phyloP scores from a whole-genome alignment of 2,113 vertebrate species.

The Dromiciops gliroides region DNA sequence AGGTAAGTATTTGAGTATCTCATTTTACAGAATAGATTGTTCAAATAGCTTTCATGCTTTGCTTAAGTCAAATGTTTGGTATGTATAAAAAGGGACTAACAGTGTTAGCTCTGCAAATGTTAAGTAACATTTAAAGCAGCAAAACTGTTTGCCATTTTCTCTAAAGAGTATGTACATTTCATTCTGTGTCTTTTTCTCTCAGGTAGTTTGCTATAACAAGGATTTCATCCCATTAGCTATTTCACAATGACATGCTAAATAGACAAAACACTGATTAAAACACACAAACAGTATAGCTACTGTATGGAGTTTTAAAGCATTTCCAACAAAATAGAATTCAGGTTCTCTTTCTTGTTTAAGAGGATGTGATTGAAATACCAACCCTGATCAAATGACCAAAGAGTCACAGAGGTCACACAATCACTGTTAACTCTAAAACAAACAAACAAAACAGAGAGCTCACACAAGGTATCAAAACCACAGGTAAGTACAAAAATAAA shows the following conservation, averaged over 20 bases:
- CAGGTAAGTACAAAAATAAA: no score
- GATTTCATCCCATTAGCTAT: conserved; percentile 30
- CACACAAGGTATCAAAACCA: no score
- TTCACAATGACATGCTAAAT: conserved; percentile 4
- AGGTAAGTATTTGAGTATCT: background rate
- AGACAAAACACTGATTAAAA: conserved; percentile 42
- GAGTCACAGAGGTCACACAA: background rate
- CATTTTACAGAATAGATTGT: background rate
- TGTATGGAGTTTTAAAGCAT: conserved; percentile 45
- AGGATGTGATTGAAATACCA: conserved; percentile 65
- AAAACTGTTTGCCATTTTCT: background rate
- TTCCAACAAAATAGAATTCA: conserved; percentile 44
- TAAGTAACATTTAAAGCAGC: background rate
- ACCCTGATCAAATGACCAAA: conserved; percentile 29
- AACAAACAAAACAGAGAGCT: background rate
- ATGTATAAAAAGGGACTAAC: conserved; percentile 16
- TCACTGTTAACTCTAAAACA: background rate
- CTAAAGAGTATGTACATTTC: conserved; percentile 2
- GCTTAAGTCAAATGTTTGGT: background rate
- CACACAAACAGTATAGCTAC: background rate
- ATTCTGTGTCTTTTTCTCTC: conserved; percentile 25
- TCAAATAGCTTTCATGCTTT: background rate
- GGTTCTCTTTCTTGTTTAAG: conserved; percentile 58
- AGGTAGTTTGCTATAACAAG: conserved; percentile 24
- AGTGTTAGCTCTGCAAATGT: conserved; percentile 24